Conservation (phyloP, 1,140 invertebrate species). For the Calosoma granatense region DNA sequence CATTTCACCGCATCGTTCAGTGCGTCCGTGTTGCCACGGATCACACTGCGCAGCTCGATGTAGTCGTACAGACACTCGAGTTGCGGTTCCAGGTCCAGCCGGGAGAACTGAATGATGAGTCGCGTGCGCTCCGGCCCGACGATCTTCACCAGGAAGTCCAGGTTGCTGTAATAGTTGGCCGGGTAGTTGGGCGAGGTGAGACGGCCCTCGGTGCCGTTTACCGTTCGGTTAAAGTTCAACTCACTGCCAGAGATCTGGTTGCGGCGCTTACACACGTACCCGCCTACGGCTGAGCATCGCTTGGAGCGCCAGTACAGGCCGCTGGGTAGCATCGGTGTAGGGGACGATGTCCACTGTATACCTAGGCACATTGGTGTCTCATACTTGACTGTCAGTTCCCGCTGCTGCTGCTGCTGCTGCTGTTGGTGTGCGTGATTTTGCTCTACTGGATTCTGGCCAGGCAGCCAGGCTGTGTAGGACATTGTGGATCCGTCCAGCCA, state of each 20-base stretch:
- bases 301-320: conserved; percentile 52
- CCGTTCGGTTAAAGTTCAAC: conserved; percentile 36
- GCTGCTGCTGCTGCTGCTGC: conserved; percentile 19
- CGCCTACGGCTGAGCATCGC: conserved; percentile 44
- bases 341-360: conserved; percentile 50
- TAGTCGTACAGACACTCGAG: conserved; percentile 68
- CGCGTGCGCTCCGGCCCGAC: conserved; percentile 46
- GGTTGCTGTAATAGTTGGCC: conserved; percentile 52
- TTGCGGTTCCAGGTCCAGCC: conserved; percentile 61
- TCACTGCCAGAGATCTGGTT: conserved; percentile 21
- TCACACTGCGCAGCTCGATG: conserved; percentile 39
- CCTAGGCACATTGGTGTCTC: conserved; percentile 41
- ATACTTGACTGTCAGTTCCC: background rate
- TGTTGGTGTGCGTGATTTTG: conserved; percentile 32
- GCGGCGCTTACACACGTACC: conserved; percentile 44
- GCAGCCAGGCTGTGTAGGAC: conserved; percentile 46
- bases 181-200: conserved; percentile 55
- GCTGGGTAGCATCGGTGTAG: conserved; percentile 44
- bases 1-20: conserved; percentile 31
- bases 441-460: conserved; percentile 32
- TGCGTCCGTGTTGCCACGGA: conserved; percentile 14
- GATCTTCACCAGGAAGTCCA: conserved; percentile 53
- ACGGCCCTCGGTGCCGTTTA: conserved; percentile 42
- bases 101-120: conserved; percentile 52
- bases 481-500: conserved; percentile 49